Base-by-base conservation (phyloP, 2,113 vertebrate genomes). In the Zootoca vivipara region DNA sequence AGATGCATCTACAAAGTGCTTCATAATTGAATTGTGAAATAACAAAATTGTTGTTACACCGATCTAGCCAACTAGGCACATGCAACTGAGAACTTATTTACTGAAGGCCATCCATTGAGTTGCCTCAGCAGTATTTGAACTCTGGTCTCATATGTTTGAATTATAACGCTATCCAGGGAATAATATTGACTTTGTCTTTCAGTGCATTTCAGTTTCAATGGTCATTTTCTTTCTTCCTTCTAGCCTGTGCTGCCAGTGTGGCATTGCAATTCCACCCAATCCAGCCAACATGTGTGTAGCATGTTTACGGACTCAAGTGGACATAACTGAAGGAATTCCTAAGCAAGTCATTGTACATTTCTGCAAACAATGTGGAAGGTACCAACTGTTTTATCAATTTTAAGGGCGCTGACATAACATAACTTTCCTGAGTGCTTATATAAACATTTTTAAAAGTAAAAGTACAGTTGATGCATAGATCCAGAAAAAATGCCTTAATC, bases 341-440 rank as follows among this genome's bases (percentile, higher is more conserved):
- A 99, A 99, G 90, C 99, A 99, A 91, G 97, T 98, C 81, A 97
- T 97, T 0, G 90, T 99, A 84, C 97, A 98, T 83, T 99, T 99
- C 97, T 99, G 99, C 98, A 99, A 98, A 92, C 98, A 99, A 78
- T 99, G 99, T 95, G 98, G 99, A 95, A 98, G 99, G 99, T 99
- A 96, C 7, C 33, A 33, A 9, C 38, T 78, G 30, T 42, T 30
- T 77, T n/a, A 62, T 22, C 42, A 40, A 30, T 77, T 13, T 82
- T 64, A 52, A 73, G 52, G 22, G n/a, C 7, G 13, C 4, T 5
- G n/a, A 30, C 4, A 5, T 58, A 38, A 12, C 1, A 2, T 22
- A 7, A 10, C 5, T 72, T 28, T 3, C 40, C 30, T 52, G 13
- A 52, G 16, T 64, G 1, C 28, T 85, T 58, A 30, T 62, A 62